These are phyloP conservation scores for Aphodius granarius DNA, from an alignment of 2,888 invertebrate species.

Conservation along the genomic window DNA sequence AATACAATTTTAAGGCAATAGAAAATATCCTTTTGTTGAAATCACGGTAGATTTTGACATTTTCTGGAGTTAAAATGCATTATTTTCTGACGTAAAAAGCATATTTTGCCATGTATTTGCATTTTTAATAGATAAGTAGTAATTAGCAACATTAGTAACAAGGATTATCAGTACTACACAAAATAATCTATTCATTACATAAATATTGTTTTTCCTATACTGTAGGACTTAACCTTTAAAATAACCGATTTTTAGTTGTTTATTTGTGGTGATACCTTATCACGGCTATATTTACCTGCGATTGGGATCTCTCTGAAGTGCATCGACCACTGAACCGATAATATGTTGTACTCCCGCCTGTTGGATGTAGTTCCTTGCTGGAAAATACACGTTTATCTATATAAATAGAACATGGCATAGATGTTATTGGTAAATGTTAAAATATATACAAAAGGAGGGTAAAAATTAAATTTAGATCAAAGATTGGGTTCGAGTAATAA, in stretches of 20 bases:
- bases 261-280: not conserved
- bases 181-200: not conserved
- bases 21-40: too few relatives aligned
- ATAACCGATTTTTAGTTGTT: not conserved
- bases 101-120: too few relatives aligned
- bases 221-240: not conserved
- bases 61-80: too few relatives aligned
- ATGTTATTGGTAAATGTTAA: too few relatives aligned
- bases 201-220: not conserved
- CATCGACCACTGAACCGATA: slow-evolving; percentile 78
- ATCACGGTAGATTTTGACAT: too few relatives aligned
- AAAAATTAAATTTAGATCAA: too few relatives aligned
- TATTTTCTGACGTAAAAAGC: too few relatives aligned
- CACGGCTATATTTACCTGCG: slow-evolving; percentile 60
- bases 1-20: too few relatives aligned
- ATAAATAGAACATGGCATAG: too few relatives aligned
- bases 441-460: too few relatives aligned
- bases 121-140: too few relatives aligned
- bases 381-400: not conserved
- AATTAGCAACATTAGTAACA: not conserved
- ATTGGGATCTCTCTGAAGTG: slow-evolving; percentile 68
- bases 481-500: too few relatives aligned
- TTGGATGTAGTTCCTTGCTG: slow-evolving; percentile 59
- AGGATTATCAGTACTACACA: not conserved
- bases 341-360: slow-evolving; percentile 89